Evolutionary conservation across 2,888 invertebrate genomes (phyloP), one percentile per base, ranked within the genome.

Genomic region (Nasonovia ribisnigri): DNA sequence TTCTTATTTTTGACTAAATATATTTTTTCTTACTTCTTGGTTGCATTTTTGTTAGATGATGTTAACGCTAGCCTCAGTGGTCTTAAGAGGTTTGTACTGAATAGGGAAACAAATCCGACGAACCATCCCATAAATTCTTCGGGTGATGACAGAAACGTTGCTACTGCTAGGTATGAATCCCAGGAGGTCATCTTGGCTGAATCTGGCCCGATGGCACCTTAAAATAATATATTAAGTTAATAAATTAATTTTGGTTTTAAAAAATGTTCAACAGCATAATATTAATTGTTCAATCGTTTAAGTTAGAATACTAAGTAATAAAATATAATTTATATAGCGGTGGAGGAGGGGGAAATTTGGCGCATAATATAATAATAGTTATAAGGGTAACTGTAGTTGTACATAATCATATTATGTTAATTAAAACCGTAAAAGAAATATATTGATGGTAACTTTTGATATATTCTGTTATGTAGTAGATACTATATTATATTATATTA

Each of bases 81-180:
- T 90, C 90, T 86, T 6, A 90, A 86, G 29, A 93, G 90, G 86
- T 93, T 93, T 60, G 93, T 60, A 67, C 90, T 93, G 60, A 93
- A 93, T 36, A 93, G 29, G 10, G 93, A 93, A 24, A 93, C 93
- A 90, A 93, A 93, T 93, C 93, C 93, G 51, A 93, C 93, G 43
- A 93, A 93, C 93, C 93, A 93, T 24, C 93, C 93, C 93, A 93
- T 90, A 93, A 93, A 93, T 48, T 93, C 93, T 93, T 93, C 93
- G n/a, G 93, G 93, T 67, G 93, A 93, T 46, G 93, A 90, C 24
- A 93, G 60, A 13, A 93, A 93, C 48, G 93, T 93, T 42, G 93
- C 93, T 86, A 93, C 90, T 51, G 93, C 93, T 86, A 93, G 86
- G 90, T 93, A 93, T 48, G 93, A 93, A 43, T 93, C 93, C 93